Evolutionary conservation across 1,140 invertebrate species (phyloP).

Genomic region (Neodiprion pinetum): DNA sequence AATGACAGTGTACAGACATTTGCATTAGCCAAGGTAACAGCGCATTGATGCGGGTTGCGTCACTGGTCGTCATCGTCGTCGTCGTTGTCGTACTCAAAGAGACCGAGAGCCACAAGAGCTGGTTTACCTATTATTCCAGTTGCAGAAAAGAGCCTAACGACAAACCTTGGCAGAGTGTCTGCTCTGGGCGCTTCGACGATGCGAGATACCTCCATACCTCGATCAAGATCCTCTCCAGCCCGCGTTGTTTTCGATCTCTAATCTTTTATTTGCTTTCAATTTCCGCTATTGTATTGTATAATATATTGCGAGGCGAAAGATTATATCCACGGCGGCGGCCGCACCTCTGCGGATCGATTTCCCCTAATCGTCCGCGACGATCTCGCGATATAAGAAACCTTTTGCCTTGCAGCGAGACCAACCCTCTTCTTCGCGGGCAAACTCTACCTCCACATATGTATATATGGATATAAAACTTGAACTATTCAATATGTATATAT

Average conservation of each 20-base stretch:
- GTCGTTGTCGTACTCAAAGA: too few species aligned
- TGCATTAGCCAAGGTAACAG: conserved; percentile 40
- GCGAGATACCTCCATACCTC: background rate
- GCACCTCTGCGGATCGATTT: background rate
- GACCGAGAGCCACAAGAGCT: background rate
- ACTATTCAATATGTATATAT: too few species aligned
- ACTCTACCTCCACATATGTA: too few species aligned
- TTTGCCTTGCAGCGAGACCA: background rate
- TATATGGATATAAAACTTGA: too few species aligned
- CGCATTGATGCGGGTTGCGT: conserved; percentile 29
- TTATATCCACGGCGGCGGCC: background rate
- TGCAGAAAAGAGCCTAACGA: too few species aligned
- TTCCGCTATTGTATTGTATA: background rate
- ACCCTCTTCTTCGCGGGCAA: too few species aligned
- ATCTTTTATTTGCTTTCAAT: background rate
- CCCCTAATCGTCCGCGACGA: background rate
- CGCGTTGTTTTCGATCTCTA: background rate
- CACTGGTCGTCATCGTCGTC: background rate
- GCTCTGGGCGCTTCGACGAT: background rate
- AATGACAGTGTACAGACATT: conserved; percentile 28
- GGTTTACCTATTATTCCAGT: too few species aligned
- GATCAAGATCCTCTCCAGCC: background rate
- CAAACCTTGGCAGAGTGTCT: background rate
- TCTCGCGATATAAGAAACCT: background rate
- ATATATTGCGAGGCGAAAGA: background rate